A percentile compares a stretch with the other conserved stretches of the same genome.
phyloP scores from a whole-genome alignment of 2,888 invertebrate genomes.

The Harpalus rufipes region DNA sequence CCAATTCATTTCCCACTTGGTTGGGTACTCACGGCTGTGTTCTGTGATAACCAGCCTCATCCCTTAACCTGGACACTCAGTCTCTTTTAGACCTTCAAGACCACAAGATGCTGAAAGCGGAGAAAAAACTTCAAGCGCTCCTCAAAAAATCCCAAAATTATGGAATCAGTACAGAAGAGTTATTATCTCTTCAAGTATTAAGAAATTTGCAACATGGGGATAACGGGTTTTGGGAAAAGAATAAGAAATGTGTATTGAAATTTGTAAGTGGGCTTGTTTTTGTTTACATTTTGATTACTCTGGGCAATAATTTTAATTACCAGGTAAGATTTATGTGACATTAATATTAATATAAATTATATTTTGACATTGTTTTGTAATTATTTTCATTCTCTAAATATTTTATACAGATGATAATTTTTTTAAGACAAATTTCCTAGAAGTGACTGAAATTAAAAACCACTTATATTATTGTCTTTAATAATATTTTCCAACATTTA shows the following conservation, averaged over 20 bases:
- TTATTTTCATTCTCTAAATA: neutral
- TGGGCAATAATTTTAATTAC: constrained; percentile 54
- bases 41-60: constrained; percentile 35
- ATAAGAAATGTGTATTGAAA: constrained; percentile 36
- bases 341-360: constrained; percentile 11
- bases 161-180: constrained; percentile 68
- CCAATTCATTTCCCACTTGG: constrained; percentile 70
- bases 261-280: constrained; percentile 42
- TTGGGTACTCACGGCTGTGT: constrained; percentile 70
- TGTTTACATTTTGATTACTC: constrained; percentile 38
- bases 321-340: constrained; percentile 67
- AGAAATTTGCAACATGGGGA: constrained; percentile 18
- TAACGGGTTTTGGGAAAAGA: constrained; percentile 13
- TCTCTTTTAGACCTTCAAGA: neutral
- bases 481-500: too few relatives aligned
- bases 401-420: neutral
- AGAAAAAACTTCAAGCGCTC: constrained; percentile 70
- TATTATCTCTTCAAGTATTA: constrained; percentile 68
- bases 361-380: constrained; percentile 14
- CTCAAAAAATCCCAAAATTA: constrained; percentile 69
- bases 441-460: too few relatives aligned
- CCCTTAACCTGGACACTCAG: constrained; percentile 38
- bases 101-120: constrained; percentile 71
- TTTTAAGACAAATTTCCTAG: too few relatives aligned
- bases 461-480: too few relatives aligned